phyloP scores from a whole-genome alignment of 2,113 vertebrate species.

The Hemiscyllium ocellatum region DNA sequence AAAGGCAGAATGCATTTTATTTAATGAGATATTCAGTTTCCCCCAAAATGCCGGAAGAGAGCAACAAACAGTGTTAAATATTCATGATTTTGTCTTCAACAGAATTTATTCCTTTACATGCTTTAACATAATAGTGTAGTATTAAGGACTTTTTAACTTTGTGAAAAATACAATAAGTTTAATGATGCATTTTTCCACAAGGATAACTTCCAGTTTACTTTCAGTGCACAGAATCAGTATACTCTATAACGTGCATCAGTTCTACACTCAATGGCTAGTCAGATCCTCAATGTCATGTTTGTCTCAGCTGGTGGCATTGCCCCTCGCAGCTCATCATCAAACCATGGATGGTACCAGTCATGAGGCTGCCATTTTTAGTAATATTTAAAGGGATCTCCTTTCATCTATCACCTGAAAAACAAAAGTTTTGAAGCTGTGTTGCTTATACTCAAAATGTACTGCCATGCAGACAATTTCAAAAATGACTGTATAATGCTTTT shows the following conservation, averaged over 20 bases:
- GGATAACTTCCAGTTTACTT: background rate
- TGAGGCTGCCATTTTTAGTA: background rate
- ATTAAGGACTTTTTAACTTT: background rate
- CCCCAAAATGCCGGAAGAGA: background rate
- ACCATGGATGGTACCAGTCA: background rate
- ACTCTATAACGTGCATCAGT: background rate
- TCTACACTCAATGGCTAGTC: background rate
- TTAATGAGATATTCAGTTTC: background rate
- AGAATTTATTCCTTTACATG: background rate
- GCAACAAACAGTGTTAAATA: constrained; percentile 1
- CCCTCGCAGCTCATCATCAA: background rate
- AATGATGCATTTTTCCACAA: background rate
- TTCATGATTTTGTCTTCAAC: background rate
- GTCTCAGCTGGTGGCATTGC: background rate
- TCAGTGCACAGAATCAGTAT: background rate
- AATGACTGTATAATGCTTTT: background rate
- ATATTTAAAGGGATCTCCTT: background rate
- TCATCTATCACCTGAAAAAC: background rate
- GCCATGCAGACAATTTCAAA: background rate
- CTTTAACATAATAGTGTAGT: background rate
- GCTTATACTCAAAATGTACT: background rate
- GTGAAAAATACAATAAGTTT: too few species aligned
- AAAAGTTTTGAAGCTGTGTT: background rate
- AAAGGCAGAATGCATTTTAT: constrained; percentile 2
- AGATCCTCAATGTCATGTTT: background rate